Conservation (phyloP, 2,113 vertebrate species). For the Platichthys flesus region DNA sequence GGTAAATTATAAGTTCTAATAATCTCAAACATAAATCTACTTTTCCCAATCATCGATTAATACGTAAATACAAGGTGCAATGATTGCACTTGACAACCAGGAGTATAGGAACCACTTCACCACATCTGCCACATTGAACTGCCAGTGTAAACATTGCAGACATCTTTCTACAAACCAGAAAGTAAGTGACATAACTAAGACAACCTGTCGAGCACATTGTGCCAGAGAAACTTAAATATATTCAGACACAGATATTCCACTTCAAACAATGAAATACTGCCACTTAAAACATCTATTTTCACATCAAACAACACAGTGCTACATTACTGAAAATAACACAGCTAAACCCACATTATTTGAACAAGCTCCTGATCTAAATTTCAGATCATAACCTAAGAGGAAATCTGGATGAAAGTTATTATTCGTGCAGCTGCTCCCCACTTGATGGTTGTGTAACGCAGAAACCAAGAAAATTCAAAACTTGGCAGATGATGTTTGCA, state of each 20-base stretch:
- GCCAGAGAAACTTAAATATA: constrained; percentile 16
- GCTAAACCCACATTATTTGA: constrained; percentile 11
- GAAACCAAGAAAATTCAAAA: not conserved
- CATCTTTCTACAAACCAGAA: constrained; percentile 23
- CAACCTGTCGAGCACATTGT: constrained; percentile 23
- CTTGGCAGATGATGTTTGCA: not conserved
- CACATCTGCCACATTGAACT: constrained; percentile 29
- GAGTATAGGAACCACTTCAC: not conserved
- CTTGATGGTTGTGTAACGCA: not conserved
- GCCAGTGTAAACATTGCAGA: constrained; percentile 34
- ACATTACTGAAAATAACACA: not conserved
- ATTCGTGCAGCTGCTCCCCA: not conserved
- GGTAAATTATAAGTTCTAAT: not conserved
- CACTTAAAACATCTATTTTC: constrained; percentile 12
- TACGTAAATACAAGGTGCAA: not conserved
- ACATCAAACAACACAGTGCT: constrained; percentile 23
- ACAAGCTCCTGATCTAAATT: constrained; percentile 9
- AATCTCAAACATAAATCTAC: not conserved
- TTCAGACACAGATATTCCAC: not conserved
- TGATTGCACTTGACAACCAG: constrained; percentile 7
- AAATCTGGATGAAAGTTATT: constrained; percentile 7
- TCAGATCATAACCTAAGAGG: constrained; percentile 12
- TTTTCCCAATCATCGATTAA: constrained; percentile 5
- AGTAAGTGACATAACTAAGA: constrained; percentile 26
- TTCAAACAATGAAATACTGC: constrained; percentile 1